These are phyloP conservation scores for Drosophila sturtevanti DNA, from an alignment of 1,140 invertebrate species.

Conservation along the genomic window DNA sequence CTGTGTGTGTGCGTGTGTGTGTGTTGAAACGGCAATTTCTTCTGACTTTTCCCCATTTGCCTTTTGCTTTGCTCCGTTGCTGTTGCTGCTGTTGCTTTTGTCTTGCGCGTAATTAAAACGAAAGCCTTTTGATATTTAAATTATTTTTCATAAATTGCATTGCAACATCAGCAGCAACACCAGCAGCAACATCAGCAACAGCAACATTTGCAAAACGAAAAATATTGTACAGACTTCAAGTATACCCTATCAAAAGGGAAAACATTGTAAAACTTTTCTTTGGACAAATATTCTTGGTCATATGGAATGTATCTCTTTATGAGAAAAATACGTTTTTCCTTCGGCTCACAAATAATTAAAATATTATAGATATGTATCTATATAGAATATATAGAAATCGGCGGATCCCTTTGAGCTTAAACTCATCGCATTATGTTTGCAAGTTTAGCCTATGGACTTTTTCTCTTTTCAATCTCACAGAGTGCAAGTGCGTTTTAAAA, in stretches of 20 bases:
- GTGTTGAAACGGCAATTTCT: slow-evolving; percentile 4
- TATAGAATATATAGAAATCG: too few species aligned
- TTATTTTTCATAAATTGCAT: slow-evolving; percentile 81
- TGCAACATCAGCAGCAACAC: slow-evolving; percentile 36
- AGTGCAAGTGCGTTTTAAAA: neutral
- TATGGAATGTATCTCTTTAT: too few species aligned
- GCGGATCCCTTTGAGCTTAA: too few species aligned
- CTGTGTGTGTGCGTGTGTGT: too few species aligned
- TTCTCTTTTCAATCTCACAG: neutral
- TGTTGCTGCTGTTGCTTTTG: slow-evolving; percentile 51
- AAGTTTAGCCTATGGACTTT: neutral
- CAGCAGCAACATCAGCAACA: slow-evolving; percentile 14
- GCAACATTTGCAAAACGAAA: neutral
- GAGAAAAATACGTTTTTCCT: too few species aligned
- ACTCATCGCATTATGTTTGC: neutral
- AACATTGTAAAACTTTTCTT: too few species aligned
- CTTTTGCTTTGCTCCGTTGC: slow-evolving; percentile 35
- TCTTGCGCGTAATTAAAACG: slow-evolving; percentile 78
- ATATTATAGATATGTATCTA: too few species aligned
- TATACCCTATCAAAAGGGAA: neutral
- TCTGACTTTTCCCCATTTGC: slow-evolving; percentile 38
- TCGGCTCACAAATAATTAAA: too few species aligned
- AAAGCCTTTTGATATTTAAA: slow-evolving; percentile 81
- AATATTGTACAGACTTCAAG: neutral
- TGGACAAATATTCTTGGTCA: too few species aligned